Base-by-base conservation (phyloP, 2,113 vertebrate genomes). In the Turdus rufiventris region DNA sequence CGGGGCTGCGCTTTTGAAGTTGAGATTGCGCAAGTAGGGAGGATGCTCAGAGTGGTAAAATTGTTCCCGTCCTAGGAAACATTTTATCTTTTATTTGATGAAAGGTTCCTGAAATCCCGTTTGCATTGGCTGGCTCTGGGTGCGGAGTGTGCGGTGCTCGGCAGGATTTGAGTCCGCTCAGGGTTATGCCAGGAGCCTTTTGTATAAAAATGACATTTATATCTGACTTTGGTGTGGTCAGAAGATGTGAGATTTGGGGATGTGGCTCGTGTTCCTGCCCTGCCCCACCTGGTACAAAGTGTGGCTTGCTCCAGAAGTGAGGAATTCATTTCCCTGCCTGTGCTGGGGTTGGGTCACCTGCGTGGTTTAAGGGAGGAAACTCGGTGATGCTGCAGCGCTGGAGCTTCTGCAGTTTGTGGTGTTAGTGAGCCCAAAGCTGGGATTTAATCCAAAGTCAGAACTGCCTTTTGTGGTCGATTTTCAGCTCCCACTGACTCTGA, bases 101-200 rank as follows among this genome's bases (percentile, higher is more conserved):
- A 61, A 36, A 38, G 1, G 42, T 36, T 19, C 2, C 42, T 86
- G n/a, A 4, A 38, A 8, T 60, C 17, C 21, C 20, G 62, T 18
- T 3, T 34, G 14, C 1, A 0, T 8, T 51, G 81, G 18, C 26
- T 11, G 0, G 51, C 31, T 53, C 8, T n/a, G 25, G 0, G 1
- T 3, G 4, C 1, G n/a, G 24, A 12, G 24, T 1, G 9, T 4
- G 70, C 6, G 24, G 18, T 3, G 36, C 42, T 80, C 40, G 12
- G 40, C 12, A 40, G 14, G 12, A 40, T 51, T 47, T 54, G 21
- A 71, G 82, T 33, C 7, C 4, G 1, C 31, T 34, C 45, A 31
- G 57, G 33, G 38, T 42, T 18, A 2, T 6, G 21, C 19, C 29
- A 63, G 51, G 48, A 82, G 16, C 19, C 45, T 21, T 38, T 15